Evolutionary conservation across 2,113 vertebrate genomes (phyloP).

Genomic region (Microcebus ravelobensis): DNA sequence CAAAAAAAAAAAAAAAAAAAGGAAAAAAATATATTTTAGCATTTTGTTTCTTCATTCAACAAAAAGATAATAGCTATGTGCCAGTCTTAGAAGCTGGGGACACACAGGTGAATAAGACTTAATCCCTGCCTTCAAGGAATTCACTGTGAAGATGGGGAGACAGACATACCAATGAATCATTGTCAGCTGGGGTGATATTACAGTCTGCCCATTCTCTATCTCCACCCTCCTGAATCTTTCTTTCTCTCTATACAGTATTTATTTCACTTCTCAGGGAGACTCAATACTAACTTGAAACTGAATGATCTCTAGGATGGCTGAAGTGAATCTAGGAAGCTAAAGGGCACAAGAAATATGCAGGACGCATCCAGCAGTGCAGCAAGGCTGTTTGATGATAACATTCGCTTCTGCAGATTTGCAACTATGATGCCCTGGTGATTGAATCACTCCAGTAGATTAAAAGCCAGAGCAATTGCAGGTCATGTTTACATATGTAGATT

Average conservation of each 20-base stretch:
- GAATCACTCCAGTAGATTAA: background rate
- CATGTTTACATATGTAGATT: background rate
- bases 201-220: background rate
- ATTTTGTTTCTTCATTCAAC: constrained; percentile 10
- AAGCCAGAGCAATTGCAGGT: background rate
- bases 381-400: background rate
- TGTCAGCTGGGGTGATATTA: background rate
- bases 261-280: constrained; percentile 1
- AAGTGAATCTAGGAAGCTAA: background rate
- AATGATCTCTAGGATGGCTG: background rate
- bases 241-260: background rate
- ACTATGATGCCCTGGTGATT: background rate
- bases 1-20: background rate
- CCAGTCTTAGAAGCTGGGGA: background rate
- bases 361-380: background rate
- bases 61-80: background rate
- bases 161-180: background rate
- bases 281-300: background rate
- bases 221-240: background rate
- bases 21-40: background rate
- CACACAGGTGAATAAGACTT: background rate
- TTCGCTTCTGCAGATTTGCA: background rate
- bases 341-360: background rate
- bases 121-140: background rate
- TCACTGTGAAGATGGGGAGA: background rate